phyloP scores from a whole-genome alignment of 2,797 vertebrate species.

The Psittacula derbiana region DNA sequence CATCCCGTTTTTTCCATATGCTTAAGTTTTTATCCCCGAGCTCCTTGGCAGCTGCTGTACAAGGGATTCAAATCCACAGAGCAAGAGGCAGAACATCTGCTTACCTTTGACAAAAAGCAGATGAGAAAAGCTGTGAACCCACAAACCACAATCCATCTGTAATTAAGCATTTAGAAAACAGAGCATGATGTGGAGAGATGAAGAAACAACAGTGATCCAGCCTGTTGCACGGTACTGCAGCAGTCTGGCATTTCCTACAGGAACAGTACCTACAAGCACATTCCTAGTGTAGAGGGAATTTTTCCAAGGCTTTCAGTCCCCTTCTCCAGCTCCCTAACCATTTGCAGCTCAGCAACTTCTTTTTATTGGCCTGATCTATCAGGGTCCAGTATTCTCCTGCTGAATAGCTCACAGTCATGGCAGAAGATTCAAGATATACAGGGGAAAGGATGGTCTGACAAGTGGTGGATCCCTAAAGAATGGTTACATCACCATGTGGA shows the following conservation, averaged over 20 bases:
- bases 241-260: background rate
- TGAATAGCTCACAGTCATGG: background rate
- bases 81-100: conserved; percentile 49
- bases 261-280: background rate
- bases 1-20: background rate
- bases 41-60: conserved; percentile 5
- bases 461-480: background rate
- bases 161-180: conserved; percentile 18
- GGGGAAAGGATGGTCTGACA: background rate
- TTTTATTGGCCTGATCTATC: background rate
- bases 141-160: conserved; percentile 25
- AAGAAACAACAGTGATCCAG: background rate
- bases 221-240: background rate
- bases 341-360: background rate
- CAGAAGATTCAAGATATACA: background rate
- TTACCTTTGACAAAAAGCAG: conserved; percentile 52
- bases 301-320: background rate
- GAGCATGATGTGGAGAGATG: background rate
- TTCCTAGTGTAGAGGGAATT: background rate
- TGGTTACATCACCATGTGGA: background rate
- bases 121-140: conserved; percentile 40
- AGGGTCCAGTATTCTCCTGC: background rate
- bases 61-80: background rate
- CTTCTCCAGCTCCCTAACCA: background rate
- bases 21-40: background rate